phyloP scores from a whole-genome alignment of 2,888 invertebrate genomes.

The Thera britannica region DNA sequence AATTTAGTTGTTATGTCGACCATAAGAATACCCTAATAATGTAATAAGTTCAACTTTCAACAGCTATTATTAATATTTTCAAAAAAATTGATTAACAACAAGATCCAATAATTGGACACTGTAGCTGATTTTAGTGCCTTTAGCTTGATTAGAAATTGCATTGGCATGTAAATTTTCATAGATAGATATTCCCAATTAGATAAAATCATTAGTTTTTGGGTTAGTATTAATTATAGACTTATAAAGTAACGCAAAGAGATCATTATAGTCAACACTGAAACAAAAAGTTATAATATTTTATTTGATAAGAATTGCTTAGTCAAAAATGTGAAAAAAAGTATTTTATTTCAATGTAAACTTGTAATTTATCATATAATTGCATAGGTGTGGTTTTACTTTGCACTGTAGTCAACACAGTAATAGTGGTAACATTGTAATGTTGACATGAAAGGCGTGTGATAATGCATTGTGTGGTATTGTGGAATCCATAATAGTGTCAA shows the following conservation, averaged over 20 bases:
- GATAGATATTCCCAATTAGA: conserved; percentile 2
- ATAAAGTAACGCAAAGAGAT: not conserved
- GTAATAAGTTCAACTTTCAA: not conserved
- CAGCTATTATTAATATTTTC: not conserved
- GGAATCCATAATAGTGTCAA: not conserved
- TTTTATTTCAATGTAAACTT: not conserved
- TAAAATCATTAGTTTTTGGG: not conserved
- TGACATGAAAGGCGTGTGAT: too few species aligned
- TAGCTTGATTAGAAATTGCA: conserved; percentile 30
- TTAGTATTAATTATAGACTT: not conserved
- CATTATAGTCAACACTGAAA: not conserved
- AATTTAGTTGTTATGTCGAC: not conserved
- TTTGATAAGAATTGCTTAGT: not conserved
- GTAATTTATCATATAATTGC: too few species aligned
- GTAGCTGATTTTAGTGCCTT: conserved; percentile 38
- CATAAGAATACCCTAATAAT: not conserved
- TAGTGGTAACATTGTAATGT: not conserved
- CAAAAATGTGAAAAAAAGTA: not conserved
- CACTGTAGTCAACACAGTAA: not conserved
- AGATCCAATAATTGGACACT: conserved; percentile 1
- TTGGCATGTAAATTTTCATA: conserved; percentile 8
- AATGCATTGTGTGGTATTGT: not conserved
- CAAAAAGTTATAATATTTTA: not conserved
- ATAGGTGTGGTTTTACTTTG: not conserved
- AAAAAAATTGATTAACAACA: not conserved